These are phyloP conservation scores for Eupithecia subumbrata DNA, from an alignment of 2,888 invertebrate species.

Conservation along the genomic window DNA sequence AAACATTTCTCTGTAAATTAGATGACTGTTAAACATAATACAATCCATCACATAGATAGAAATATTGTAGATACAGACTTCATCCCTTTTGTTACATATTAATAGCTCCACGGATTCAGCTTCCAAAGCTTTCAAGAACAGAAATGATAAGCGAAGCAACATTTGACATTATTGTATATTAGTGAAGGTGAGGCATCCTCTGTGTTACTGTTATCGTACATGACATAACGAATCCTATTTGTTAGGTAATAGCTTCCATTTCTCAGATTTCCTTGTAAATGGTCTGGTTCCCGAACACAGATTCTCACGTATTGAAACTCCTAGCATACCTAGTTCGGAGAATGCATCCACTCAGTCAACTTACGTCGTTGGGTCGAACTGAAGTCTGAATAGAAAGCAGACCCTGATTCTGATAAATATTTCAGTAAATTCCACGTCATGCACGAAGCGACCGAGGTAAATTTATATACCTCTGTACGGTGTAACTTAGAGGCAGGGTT, in stretches of 20 bases:
- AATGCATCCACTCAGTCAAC: slow-evolving; percentile 9
- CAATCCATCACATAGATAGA: too few relatives aligned
- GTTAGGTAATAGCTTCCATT: not conserved
- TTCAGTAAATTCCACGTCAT: not conserved
- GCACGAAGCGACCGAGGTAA: not conserved
- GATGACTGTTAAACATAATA: too few relatives aligned
- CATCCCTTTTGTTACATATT: too few relatives aligned
- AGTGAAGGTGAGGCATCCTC: not conserved
- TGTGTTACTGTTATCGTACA: not conserved
- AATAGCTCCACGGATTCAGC: too few relatives aligned
- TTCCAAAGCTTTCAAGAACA: not conserved
- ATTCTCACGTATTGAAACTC: not conserved
- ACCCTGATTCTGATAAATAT: not conserved
- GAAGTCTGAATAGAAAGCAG: not conserved
- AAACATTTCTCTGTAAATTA: too few relatives aligned
- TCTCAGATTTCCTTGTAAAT: not conserved
- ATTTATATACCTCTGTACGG: not conserved
- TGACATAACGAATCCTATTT: not conserved
- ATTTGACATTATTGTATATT: not conserved
- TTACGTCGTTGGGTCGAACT: not conserved
- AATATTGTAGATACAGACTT: too few relatives aligned
- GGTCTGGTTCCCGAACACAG: not conserved
- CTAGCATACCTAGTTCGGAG: not conserved
- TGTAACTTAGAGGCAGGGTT: too few relatives aligned
- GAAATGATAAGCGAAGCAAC: not conserved